These are phyloP conservation scores for Platyscapa corneri DNA, from an alignment of 1,140 invertebrate genomes.

Conservation along the genomic window DNA sequence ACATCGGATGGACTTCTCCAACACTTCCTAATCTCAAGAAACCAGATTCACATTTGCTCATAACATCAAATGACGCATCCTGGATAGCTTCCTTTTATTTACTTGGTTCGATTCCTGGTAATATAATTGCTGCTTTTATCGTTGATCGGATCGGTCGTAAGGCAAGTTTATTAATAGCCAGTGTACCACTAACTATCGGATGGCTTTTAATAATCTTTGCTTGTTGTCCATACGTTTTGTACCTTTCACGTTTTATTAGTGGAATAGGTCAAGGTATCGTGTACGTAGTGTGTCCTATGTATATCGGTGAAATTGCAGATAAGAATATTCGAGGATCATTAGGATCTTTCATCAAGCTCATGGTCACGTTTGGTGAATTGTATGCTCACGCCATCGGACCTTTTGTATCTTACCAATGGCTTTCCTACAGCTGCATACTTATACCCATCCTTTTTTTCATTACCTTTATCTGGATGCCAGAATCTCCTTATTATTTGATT, in stretches of 20 bases:
- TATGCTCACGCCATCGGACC: conserved; percentile 75
- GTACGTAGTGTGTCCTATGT: conserved; percentile 78
- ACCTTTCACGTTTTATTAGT: conserved; percentile 74
- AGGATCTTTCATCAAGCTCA: conserved; percentile 80
- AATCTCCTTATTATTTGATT: conserved; percentile 77
- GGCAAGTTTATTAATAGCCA: conserved; percentile 67
- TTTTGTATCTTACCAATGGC: conserved; percentile 72
- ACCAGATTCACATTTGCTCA: conserved; percentile 61
- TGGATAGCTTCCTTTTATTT: conserved; percentile 76
- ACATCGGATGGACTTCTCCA: conserved; percentile 76
- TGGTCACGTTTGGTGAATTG: conserved; percentile 80
- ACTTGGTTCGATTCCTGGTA: conserved; percentile 73
- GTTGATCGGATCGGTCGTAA: conserved; percentile 78
- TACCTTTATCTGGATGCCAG: conserved; percentile 82
- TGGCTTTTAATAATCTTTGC: conserved; percentile 73
- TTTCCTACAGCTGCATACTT: conserved; percentile 72
- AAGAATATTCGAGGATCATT: conserved; percentile 80
- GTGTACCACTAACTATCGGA: conserved; percentile 73
- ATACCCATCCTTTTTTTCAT: conserved; percentile 78
- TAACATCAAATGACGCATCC: conserved; percentile 72
- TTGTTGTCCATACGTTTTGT: conserved; percentile 65
- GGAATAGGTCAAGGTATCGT: conserved; percentile 74
- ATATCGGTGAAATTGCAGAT: conserved; percentile 83
- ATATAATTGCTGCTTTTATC: conserved; percentile 72
- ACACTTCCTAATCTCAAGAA: conserved; percentile 71